Conservation (phyloP, 2,113 vertebrate species). For the sheep (Ovis aries) region DNA sequence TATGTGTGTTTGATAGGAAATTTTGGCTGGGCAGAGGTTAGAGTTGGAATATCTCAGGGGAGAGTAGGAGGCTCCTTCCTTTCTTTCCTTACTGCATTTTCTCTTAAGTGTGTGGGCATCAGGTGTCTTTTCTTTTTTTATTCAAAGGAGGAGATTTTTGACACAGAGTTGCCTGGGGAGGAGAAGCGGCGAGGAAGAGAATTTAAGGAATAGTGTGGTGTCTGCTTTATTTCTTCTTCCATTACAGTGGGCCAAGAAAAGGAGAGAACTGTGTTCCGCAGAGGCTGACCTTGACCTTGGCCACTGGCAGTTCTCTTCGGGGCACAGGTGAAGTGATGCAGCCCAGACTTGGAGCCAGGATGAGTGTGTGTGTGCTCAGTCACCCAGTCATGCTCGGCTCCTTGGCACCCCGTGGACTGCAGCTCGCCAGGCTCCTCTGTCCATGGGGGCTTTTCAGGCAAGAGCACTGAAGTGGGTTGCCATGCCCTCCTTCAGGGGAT, state of each 20-base stretch:
- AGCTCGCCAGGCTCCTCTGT: not conserved
- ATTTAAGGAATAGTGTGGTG: no score
- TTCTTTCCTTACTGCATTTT: not conserved
- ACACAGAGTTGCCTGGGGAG: not conserved
- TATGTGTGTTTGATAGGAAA: not conserved
- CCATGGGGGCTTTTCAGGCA: not conserved
- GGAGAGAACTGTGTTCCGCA: not conserved
- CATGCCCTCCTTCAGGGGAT: not conserved
- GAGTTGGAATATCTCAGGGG: not conserved
- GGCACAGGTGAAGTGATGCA: rapidly evolving
- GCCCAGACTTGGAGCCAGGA: not conserved
- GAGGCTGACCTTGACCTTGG: no score
- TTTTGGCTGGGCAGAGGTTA: not conserved
- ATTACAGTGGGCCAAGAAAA: not conserved
- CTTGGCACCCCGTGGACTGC: not conserved
- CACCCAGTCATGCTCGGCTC: not conserved
- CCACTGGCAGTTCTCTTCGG: not conserved
- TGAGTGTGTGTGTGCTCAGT: not conserved
- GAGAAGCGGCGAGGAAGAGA: no score
- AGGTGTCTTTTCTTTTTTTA: not conserved
- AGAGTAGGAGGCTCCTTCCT: not conserved
- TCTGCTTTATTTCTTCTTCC: not conserved
- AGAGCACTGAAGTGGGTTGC: not conserved
- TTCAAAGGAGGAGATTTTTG: not conserved
- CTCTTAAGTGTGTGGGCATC: not conserved